Evolutionary conservation across 2,797 vertebrate species (phyloP), one percentile per base, ranked within the genome.

Genomic region (Salmo trutta): DNA sequence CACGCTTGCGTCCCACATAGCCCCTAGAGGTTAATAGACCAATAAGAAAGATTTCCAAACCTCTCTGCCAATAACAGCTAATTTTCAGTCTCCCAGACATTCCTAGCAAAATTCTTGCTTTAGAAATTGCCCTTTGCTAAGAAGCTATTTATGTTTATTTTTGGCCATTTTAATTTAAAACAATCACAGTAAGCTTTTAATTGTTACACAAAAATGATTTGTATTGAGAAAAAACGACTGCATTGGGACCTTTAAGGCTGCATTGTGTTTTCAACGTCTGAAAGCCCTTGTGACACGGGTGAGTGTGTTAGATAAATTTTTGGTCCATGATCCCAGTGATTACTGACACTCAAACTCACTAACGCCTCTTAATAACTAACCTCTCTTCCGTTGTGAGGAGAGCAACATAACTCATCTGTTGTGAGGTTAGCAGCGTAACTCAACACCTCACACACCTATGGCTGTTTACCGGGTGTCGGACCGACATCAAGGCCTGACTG

Each of bases 281-380:
- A 78, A 75, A 70, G 51, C 10, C 24, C 10, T 85, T 84, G 77
- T 86, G 85, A 89, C 77, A 69, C n/a, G 3, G 71, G 12, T 56
- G 71, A 75, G 67, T 74, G 71, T 75, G 78, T 70, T 75, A 36
- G 6, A 36, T 36, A 1, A 83, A 71, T 82, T 71, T 83, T 70
- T 41, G 72, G 36, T 33, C 77, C 24, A 33, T 56, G 65, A 71
- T 36, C 56, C 53, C 21, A 51, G 1, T 62, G 41, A 47, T 24
- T 33, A 69, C 29, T 70, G 17, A 71, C 73, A 73, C 64, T 3
- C 36, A 17, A 51, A 27, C 68, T 62, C 71, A 8, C 51, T 8
- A n/a, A 59, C 4, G 56, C 56, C 56, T 59, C 56, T 59, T n/a
- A n/a, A n/a, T 59, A 59, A 59, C 56, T 27, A 41, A 70, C 33